These are phyloP conservation scores for Cottoperca gobio DNA, from an alignment of 2,797 vertebrate genomes.

Conservation along the genomic window DNA sequence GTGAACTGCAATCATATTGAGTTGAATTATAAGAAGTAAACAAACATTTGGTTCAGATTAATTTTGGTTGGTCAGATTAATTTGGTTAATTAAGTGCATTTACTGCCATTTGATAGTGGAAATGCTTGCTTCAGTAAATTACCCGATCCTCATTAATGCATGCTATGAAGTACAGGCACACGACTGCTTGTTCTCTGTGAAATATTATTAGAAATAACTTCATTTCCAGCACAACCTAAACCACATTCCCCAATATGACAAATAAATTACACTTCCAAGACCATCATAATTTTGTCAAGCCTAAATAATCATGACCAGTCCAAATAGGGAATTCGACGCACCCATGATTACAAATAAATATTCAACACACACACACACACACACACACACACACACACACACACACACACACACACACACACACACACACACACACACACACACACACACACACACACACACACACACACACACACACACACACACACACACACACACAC, in stretches of 20 bases:
- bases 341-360: slow-evolving; percentile 39
- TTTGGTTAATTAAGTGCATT: slow-evolving; percentile 15
- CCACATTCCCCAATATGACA: neutral
- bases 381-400: too few species aligned
- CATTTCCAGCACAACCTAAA: neutral
- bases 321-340: slow-evolving; percentile 32
- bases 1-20: slow-evolving; percentile 30
- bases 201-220: neutral
- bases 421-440: too few species aligned
- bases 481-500: too few species aligned
- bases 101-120: slow-evolving; percentile 12
- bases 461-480: too few species aligned
- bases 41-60: slow-evolving; percentile 17
- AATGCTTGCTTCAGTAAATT: slow-evolving; percentile 10
- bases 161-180: neutral
- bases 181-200: neutral
- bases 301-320: neutral
- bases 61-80: too few species aligned
- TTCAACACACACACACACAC: too few species aligned
- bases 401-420: too few species aligned
- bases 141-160: slow-evolving; percentile 15
- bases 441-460: too few species aligned
- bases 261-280: neutral
- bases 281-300: neutral
- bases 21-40: slow-evolving; percentile 13